Conservation (phyloP, 2,113 vertebrate genomes). For the Hippocampus mohnikei region DNA sequence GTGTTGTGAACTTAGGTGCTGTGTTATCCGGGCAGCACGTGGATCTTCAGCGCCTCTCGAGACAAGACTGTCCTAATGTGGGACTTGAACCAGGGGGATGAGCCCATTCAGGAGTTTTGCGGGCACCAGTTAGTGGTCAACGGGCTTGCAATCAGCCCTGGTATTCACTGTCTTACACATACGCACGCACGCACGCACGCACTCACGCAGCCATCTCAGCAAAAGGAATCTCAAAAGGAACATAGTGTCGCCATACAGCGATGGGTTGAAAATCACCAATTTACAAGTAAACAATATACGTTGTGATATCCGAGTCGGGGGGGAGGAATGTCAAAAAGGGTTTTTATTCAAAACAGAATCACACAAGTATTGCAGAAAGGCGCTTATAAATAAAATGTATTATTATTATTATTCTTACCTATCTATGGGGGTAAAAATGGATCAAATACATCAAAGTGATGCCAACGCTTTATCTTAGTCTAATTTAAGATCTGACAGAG, state of each 20-base stretch:
- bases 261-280: too few species aligned
- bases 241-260: too few species aligned
- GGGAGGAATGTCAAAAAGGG: too few species aligned
- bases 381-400: too few species aligned
- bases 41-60: constrained; percentile 89
- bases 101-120: constrained; percentile 78
- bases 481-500: neutral
- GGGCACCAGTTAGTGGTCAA: constrained; percentile 91
- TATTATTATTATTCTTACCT: too few species aligned
- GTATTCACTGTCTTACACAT: constrained; percentile 51
- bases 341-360: too few species aligned
- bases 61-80: constrained; percentile 88
- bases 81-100: constrained; percentile 74
- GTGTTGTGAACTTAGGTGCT: constrained; percentile 68
- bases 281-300: too few species aligned
- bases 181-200: too few species aligned
- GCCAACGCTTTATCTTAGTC: neutral
- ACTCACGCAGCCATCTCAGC: too few species aligned
- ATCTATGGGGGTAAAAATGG: neutral
- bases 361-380: neutral
- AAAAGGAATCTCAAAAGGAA: neutral
- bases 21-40: constrained; percentile 75
- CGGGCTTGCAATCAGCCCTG: constrained; percentile 86
- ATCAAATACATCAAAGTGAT: constrained; percentile 1
- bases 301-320: too few species aligned